phyloP scores from a whole-genome alignment of 2,888 invertebrate species.

The Volucella bombylans region DNA sequence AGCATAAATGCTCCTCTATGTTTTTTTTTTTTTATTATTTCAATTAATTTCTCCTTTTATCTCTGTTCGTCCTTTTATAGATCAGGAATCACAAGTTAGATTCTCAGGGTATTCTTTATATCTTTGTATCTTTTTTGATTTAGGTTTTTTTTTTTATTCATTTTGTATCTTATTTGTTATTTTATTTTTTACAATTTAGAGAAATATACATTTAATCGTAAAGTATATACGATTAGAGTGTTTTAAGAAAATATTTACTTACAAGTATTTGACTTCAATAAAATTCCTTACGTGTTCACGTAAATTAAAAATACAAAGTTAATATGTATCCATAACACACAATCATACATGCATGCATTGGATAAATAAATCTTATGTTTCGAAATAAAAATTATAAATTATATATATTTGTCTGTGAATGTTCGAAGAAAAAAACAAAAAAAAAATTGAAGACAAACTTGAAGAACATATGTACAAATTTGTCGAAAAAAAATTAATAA shows the following conservation, averaged over 20 bases:
- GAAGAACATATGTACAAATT: too few species aligned
- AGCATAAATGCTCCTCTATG: slow-evolving; percentile 52
- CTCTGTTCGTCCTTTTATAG: slow-evolving; percentile 5
- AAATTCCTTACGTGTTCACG: slow-evolving; percentile 50
- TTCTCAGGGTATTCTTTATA: slow-evolving; percentile 64
- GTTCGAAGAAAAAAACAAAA: slow-evolving; percentile 56
- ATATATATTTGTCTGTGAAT: slow-evolving; percentile 60
- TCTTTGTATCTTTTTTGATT: slow-evolving; percentile 27
- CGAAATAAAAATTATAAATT: slow-evolving; percentile 43
- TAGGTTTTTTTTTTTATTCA: not conserved
- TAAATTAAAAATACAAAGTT: slow-evolving; percentile 27
- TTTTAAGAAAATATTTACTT: slow-evolving; percentile 39
- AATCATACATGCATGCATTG: not conserved
- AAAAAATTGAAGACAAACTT: too few species aligned
- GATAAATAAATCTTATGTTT: slow-evolving; percentile 47
- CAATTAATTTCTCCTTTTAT: not conserved
- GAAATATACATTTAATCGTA: slow-evolving; percentile 17
- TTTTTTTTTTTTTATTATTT: slow-evolving; percentile 31
- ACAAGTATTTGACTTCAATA: slow-evolving; percentile 33
- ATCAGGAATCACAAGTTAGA: slow-evolving; percentile 70
- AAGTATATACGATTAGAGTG: slow-evolving; percentile 1
- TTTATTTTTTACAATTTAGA: slow-evolving; percentile 15
- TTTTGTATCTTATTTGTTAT: slow-evolving; percentile 9
- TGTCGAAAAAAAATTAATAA: too few species aligned
- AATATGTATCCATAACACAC: too few species aligned